A percentile compares a stretch with the other conserved stretches of the same genome.
phyloP scores from a whole-genome alignment of 1,140 invertebrate genomes.

The Calephelis nemesis region DNA sequence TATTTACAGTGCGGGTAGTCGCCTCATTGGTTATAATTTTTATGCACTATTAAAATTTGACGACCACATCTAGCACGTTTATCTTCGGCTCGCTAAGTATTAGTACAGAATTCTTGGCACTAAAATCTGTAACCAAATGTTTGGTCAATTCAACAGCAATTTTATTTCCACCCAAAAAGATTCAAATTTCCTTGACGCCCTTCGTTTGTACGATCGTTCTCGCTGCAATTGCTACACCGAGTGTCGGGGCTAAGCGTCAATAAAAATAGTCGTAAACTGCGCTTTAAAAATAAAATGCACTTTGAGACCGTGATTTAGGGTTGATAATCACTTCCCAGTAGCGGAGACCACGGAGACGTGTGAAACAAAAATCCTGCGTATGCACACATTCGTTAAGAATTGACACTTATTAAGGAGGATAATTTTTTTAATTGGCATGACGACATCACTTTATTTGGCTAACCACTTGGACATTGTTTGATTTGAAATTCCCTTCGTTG shows the following conservation, averaged over 20 bases:
- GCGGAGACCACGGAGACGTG: constrained; percentile 52
- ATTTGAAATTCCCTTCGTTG: constrained; percentile 68
- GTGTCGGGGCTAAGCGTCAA: constrained; percentile 73
- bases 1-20: constrained; percentile 60
- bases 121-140: constrained; percentile 38
- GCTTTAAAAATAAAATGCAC: constrained; percentile 42
- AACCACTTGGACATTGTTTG: constrained; percentile 65
- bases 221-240: constrained; percentile 49
- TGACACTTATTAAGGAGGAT: constrained; percentile 77
- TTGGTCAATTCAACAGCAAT: constrained; percentile 25
- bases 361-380: constrained; percentile 77
- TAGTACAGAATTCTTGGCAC: constrained; percentile 41
- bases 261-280: constrained; percentile 76
- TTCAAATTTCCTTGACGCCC: constrained; percentile 35
- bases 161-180: constrained; percentile 35
- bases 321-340: constrained; percentile 30
- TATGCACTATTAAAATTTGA: constrained; percentile 78
- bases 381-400: constrained; percentile 78
- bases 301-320: constrained; percentile 42
- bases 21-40: constrained; percentile 77
- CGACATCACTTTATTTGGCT: constrained; percentile 73
- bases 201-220: constrained; percentile 45
- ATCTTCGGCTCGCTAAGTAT: constrained; percentile 67
- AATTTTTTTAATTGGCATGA: constrained; percentile 78
- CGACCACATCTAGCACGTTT: constrained; percentile 70